Evolutionary conservation across 2,797 vertebrate genomes (phyloP).

Genomic region (Valencia hispanica): DNA sequence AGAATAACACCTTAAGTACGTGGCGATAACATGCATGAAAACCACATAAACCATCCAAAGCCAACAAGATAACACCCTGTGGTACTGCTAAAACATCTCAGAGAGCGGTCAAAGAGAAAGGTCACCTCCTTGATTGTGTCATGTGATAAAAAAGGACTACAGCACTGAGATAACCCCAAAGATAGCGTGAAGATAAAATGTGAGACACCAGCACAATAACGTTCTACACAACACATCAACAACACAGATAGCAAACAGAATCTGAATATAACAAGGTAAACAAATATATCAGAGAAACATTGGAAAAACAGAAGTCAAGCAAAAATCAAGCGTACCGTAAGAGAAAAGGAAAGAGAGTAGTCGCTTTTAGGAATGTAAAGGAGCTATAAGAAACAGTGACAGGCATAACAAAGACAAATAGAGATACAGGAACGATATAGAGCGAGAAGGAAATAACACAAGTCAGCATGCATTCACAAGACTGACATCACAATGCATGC

Average conservation of each 20-base stretch:
- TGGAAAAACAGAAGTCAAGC: slow-evolving; percentile 20
- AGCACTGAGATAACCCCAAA: slow-evolving; percentile 35
- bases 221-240: slow-evolving; percentile 33
- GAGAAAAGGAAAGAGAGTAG: slow-evolving; percentile 50
- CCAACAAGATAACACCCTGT: slow-evolving; percentile 13
- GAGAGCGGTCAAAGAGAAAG: slow-evolving; percentile 45
- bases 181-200: slow-evolving; percentile 68
- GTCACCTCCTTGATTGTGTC: slow-evolving; percentile 60
- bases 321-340: slow-evolving; percentile 48
- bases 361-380: slow-evolving; percentile 45
- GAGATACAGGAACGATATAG: slow-evolving; percentile 41
- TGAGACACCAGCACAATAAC: slow-evolving; percentile 55
- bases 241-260: slow-evolving; percentile 33
- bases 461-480: slow-evolving; percentile 34
- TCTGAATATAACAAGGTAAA: slow-evolving; percentile 37
- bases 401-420: slow-evolving; percentile 64
- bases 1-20: background rate
- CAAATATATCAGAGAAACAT: slow-evolving; percentile 41
- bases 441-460: slow-evolving; percentile 24
- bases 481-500: slow-evolving; percentile 35
- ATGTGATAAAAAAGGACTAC: slow-evolving; percentile 51
- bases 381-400: slow-evolving; percentile 36
- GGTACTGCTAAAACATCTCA: slow-evolving; percentile 13
- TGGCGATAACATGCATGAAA: background rate
- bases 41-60: slow-evolving; percentile 10